Percentiles rank a stretch among this genome's conserved stretches.
These are phyloP conservation scores for Orthosia gracilis DNA, from an alignment of 2,888 invertebrate species.

Conservation along the genomic window DNA sequence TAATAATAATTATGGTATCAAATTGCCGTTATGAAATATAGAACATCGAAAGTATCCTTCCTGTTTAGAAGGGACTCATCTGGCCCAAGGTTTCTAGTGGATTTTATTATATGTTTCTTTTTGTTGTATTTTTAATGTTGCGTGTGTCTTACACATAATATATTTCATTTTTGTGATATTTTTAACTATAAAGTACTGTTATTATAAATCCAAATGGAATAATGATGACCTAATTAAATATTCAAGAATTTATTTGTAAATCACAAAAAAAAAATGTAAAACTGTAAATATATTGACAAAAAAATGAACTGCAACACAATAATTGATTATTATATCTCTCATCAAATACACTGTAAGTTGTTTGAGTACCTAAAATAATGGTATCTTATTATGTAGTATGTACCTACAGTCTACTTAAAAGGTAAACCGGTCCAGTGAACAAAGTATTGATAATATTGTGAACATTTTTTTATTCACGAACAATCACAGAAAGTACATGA, in stretches of 20 bases:
- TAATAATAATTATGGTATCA: slow-evolving; percentile 90
- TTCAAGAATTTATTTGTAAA: slow-evolving; percentile 92
- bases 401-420: slow-evolving; percentile 87
- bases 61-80: slow-evolving; percentile 91
- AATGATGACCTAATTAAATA: slow-evolving; percentile 91
- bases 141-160: slow-evolving; percentile 92
- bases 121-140: slow-evolving; percentile 91
- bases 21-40: slow-evolving; percentile 90
- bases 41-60: slow-evolving; percentile 92
- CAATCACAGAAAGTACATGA: slow-evolving; percentile 91
- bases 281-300: slow-evolving; percentile 91
- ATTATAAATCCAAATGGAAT: slow-evolving; percentile 91
- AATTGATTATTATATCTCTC: slow-evolving; percentile 89
- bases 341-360: slow-evolving; percentile 90
- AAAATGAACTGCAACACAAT: slow-evolving; percentile 91
- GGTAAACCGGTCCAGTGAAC: slow-evolving; percentile 91
- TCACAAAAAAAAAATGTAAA: slow-evolving; percentile 91
- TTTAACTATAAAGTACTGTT: slow-evolving; percentile 92
- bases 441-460: slow-evolving; percentile 91
- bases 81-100: slow-evolving; percentile 91
- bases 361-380: slow-evolving; percentile 87
- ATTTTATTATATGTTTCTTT: slow-evolving; percentile 91
- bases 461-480: slow-evolving; percentile 91
- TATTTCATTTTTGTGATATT: slow-evolving; percentile 92
- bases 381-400: slow-evolving; percentile 88